phyloP scores from a whole-genome alignment of 2,888 invertebrate species.

The Steinernema scapterisci region DNA sequence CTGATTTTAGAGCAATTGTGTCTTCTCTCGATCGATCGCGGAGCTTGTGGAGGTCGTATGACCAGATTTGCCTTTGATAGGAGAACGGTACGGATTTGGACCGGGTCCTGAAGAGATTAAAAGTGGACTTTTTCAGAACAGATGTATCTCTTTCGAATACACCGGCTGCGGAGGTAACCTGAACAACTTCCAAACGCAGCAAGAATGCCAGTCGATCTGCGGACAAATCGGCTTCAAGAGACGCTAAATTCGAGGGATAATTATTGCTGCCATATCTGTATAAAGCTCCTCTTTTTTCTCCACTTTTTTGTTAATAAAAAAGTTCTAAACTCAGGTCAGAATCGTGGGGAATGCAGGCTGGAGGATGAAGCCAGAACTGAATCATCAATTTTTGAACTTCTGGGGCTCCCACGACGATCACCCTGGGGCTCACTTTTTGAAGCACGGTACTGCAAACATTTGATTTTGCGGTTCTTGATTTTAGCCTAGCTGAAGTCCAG shows the following conservation, averaged over 20 bases:
- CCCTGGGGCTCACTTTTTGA: too few relatives aligned
- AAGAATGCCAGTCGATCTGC: slow-evolving; percentile 62
- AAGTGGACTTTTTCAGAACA: slow-evolving; percentile 52
- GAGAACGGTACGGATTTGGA: slow-evolving; percentile 55
- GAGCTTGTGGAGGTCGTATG: slow-evolving; percentile 63
- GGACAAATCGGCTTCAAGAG: slow-evolving; percentile 59
- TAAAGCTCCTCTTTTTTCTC: neutral
- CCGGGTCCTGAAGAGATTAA: neutral
- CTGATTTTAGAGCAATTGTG: slow-evolving; percentile 61
- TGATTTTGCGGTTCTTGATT: too few relatives aligned
- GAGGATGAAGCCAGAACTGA: too few relatives aligned
- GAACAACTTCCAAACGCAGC: slow-evolving; percentile 64
- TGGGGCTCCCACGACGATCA: too few relatives aligned
- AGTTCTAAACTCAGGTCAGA: too few relatives aligned
- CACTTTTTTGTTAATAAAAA: slow-evolving; percentile 28
- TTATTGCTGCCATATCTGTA: slow-evolving; percentile 29
- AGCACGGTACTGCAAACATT: too few relatives aligned
- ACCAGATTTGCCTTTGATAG: slow-evolving; percentile 65
- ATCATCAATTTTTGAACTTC: too few relatives aligned
- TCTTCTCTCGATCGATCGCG: slow-evolving; percentile 64
- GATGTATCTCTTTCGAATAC: slow-evolving; percentile 65
- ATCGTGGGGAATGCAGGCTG: too few relatives aligned
- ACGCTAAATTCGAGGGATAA: slow-evolving; percentile 16
- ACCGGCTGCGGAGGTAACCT: slow-evolving; percentile 66
- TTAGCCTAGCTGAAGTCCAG: too few relatives aligned